Conservation (phyloP, 2,113 vertebrate genomes). For the Rhinichthys klamathensis region DNA sequence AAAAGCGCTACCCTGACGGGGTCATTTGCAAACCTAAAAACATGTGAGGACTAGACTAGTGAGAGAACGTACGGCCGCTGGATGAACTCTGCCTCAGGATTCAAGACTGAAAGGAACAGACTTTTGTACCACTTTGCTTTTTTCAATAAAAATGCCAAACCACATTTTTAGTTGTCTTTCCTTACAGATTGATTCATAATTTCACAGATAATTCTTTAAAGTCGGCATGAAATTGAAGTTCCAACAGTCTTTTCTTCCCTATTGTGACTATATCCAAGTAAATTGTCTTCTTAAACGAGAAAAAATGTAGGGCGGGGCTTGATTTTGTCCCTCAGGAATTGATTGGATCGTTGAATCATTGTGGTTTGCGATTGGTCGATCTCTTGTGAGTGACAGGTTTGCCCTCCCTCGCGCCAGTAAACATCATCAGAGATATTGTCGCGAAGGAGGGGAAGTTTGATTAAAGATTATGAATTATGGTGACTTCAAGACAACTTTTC, state of each 20-base stretch:
- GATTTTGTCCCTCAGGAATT: no score
- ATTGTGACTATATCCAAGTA: background rate
- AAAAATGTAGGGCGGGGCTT: no score
- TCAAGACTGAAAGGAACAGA: background rate
- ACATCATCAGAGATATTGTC: no score
- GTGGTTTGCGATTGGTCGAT: no score
- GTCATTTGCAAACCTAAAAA: conserved; percentile 91
- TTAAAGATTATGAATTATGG: no score
- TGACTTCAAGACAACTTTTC: background rate
- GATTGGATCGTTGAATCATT: no score
- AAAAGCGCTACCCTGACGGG: conserved; percentile 88
- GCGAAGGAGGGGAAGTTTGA: no score
- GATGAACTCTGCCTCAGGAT: conserved; percentile 10
- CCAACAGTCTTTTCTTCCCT: no score
- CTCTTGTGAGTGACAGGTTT: no score
- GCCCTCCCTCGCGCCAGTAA: no score
- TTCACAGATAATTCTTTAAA: background rate
- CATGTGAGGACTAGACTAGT: conserved; percentile 66
- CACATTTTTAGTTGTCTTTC: background rate
- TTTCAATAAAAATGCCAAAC: conserved; percentile 15
- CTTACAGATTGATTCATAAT: background rate
- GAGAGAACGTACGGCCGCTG: conserved; percentile 27
- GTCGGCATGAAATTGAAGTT: background rate
- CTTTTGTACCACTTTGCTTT: conserved; percentile 5
- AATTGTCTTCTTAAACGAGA: background rate